Conservation (phyloP, 2,888 invertebrate genomes). For the Tridacna gigas region DNA sequence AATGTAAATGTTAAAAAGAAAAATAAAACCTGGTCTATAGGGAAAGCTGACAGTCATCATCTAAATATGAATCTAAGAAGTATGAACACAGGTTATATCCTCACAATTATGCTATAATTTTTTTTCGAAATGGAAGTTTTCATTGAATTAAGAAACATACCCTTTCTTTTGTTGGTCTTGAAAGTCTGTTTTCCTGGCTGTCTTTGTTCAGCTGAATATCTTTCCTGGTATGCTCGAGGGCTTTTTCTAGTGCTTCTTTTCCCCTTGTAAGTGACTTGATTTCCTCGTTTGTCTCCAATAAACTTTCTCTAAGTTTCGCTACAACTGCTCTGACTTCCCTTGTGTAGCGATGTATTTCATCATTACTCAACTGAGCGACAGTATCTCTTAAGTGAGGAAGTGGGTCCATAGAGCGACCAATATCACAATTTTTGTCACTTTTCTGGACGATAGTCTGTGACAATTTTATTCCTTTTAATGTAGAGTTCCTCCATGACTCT, state of each 20-base stretch:
- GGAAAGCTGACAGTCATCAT: too few relatives aligned
- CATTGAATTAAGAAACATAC: constrained; percentile 67
- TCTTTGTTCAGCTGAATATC: constrained; percentile 83
- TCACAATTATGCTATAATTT: too few relatives aligned
- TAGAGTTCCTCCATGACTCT: constrained; percentile 82
- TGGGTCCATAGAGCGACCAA: constrained; percentile 82
- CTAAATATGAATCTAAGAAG: too few relatives aligned
- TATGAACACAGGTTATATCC: too few relatives aligned
- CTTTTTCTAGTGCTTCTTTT: constrained; percentile 82
- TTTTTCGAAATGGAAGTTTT: too few relatives aligned
- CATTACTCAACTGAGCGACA: constrained; percentile 83
- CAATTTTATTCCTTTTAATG: constrained; percentile 82
- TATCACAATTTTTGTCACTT: constrained; percentile 81
- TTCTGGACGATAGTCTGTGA: constrained; percentile 81
- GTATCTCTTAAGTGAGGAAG: constrained; percentile 84
- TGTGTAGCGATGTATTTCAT: constrained; percentile 83
- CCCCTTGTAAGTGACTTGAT: constrained; percentile 83
- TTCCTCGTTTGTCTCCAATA: constrained; percentile 84
- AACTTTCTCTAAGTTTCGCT: constrained; percentile 82
- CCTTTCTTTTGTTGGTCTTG: constrained; percentile 82
- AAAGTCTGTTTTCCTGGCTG: constrained; percentile 78
- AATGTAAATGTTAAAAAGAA: too few relatives aligned
- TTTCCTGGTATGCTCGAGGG: constrained; percentile 83
- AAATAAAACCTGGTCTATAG: too few relatives aligned
- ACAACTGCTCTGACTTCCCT: constrained; percentile 82